Evolutionary conservation across 2,113 vertebrate genomes (phyloP), one percentile per base, ranked within the genome.

Genomic region (Argyrosomus japonicus): DNA sequence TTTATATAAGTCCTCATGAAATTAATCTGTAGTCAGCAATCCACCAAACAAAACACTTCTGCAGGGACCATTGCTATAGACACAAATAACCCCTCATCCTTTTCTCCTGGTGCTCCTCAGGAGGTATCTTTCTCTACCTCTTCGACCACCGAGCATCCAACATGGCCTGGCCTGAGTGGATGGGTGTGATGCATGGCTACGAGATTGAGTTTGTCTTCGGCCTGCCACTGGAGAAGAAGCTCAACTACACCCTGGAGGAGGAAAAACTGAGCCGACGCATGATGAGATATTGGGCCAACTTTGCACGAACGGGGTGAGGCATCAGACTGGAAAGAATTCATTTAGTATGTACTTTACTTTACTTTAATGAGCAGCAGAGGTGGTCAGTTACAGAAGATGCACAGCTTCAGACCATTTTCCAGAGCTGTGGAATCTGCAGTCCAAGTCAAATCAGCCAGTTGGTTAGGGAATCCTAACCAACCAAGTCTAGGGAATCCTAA

Each of bases 141-240:
- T 99, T 99, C 25, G 96, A 99, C 68, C 97, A 99, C 77, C 95
- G 96, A 4, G 97, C 97, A 0, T 98, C 97, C 69, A 98, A 97
- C 47, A 73, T 99, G 70, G 93, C 91, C 43, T 99, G 97, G 97
- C 97, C 97, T 0, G 96, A 95, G 53, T 99, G 97, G 97, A 99
- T 99, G 97, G 97, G 97, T 2, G 97, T 99, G 19, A 96, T 98
- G 19, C 97, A 98, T 1, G 97, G 97, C 77, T 99, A 99, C 32
- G 97, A 99, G 91, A 99, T 99, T 2, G 97, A 99, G 92, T 99
- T 98, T 88, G 95, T 98, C 74, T 98, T 99, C 19, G 97, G 97
- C 60, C 93, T 97, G 51, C 97, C 97, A 0, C 94, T 99, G 77
- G 95, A 97, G 18, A 95, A 94, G 70, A 91, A 88, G 2, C 95